Base-by-base conservation (phyloP, 1,140 invertebrate genomes). In the Polyergus mexicanus region DNA sequence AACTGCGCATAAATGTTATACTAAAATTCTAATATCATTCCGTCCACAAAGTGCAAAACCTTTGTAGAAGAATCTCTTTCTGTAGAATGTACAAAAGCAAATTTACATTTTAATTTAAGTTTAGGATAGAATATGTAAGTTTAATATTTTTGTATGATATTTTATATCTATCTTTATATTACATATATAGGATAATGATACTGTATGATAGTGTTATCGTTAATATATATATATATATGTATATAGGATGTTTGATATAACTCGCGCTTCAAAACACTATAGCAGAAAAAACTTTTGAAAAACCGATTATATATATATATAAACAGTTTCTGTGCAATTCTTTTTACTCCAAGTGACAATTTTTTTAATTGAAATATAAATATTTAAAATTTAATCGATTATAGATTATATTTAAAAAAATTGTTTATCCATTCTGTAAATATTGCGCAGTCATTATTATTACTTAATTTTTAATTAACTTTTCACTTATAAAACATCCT, bases 111-210 rank as follows among this genome's bases (percentile, higher is more conserved):
- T 89, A 87, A 22, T 85, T 76, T 87, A 87, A 86, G 58, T 69
- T 66, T 63, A 87, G 75, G 58, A 51, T 88, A 84, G 76, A 28
- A 35, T 75, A 66, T 10, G 41, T 56, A 86, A 88, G 78, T 86
- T 91, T 89, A 85, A 69, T 91, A 91, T 90, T 91, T 89, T 91
- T 91, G 75, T 91, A 91, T 19, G 35, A 84, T 80, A 69, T 86
- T 86, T 89, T 89, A 75, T 65, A 89, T 41, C 38, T 89, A 28
- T 66, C 60, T 81, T 32, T 75, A 35, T 74, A 66, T 74, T n/a
- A 56, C 7, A 13, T 58, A 69, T 22, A 38, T 28, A 13, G 13
- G 38, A 72, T 38, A 16, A 41, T 7, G 16, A 4, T 44, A 86
- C 32, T 84, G 51, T 88, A 78, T 19, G 28, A 8, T 88, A 28